Percentiles rank a stretch among this genome's conserved stretches.
These are phyloP conservation scores for Trachurus trachurus DNA, from an alignment of 2,797 vertebrate species.

Conservation along the genomic window DNA sequence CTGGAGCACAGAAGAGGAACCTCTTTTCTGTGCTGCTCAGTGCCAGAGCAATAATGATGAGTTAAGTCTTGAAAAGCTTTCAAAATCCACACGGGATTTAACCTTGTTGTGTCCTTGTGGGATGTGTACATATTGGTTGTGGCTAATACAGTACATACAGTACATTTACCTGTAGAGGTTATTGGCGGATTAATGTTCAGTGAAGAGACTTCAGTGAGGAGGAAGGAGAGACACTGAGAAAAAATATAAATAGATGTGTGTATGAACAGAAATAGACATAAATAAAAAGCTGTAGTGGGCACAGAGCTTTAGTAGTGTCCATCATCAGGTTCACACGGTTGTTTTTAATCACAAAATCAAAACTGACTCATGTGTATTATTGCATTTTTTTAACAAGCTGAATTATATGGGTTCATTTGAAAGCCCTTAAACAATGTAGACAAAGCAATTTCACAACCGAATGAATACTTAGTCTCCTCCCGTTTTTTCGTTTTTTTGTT, in stretches of 20 bases:
- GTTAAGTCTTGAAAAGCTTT: constrained; percentile 18
- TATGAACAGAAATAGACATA: constrained; percentile 40
- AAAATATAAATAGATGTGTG: constrained; percentile 34
- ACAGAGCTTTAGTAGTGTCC: constrained; percentile 25
- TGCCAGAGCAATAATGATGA: constrained; percentile 2
- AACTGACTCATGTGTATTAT: not conserved
- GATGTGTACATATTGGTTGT: constrained; percentile 7
- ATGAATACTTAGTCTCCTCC: constrained; percentile 11
- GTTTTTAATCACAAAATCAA: constrained; percentile 28
- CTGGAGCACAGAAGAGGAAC: not conserved
- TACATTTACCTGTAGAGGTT: constrained; percentile 4
- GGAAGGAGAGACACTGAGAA: constrained; percentile 20
- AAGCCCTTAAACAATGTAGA: constrained; percentile 8
- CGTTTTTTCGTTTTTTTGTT: not conserved
- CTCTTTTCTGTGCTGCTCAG: constrained; percentile 7
- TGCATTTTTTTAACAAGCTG: not conserved
- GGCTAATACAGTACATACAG: constrained; percentile 14
- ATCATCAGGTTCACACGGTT: not conserved
- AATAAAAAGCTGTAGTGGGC: constrained; percentile 40
- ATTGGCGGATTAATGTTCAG: constrained; percentile 18
- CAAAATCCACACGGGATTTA: constrained; percentile 22
- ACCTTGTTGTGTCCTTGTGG: constrained; percentile 60
- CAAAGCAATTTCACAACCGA: constrained; percentile 20
- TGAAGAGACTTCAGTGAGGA: constrained; percentile 10
- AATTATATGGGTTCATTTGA: not conserved